Evolutionary conservation across 2,113 vertebrate species (phyloP).

Genomic region (Caloenas nicobarica): DNA sequence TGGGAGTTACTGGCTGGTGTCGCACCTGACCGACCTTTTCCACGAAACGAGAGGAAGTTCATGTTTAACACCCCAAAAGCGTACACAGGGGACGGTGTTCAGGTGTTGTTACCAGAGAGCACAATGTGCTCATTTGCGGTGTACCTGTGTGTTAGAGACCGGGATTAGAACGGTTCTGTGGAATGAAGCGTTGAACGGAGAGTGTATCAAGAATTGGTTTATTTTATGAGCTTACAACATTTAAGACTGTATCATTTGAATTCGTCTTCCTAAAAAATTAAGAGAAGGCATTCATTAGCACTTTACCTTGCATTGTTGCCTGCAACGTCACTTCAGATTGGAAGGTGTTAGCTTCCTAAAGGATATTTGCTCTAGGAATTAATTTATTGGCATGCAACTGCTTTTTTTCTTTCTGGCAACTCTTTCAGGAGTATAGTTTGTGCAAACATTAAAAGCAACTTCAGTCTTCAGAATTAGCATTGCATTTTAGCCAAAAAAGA

Average conservation of each 20-base stretch:
- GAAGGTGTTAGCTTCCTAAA: background rate
- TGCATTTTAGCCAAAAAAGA: background rate
- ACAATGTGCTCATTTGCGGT: fast-evolving
- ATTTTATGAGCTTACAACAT: background rate
- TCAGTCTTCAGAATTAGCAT: background rate
- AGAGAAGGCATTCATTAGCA: background rate
- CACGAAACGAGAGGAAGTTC: fast-evolving
- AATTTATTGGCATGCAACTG: too few relatives aligned
- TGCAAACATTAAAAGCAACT: background rate
- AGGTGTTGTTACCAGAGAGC: too few relatives aligned
- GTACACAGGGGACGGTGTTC: fast-evolving
- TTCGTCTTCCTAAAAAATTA: background rate
- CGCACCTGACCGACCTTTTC: fast-evolving
- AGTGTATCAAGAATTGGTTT: background rate
- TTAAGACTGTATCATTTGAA: fast-evolving
- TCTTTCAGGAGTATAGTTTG: background rate
- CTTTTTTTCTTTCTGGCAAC: background rate
- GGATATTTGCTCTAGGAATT: background rate
- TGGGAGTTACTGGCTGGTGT: fast-evolving
- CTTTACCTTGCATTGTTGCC: fast-evolving
- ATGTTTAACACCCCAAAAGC: fast-evolving
- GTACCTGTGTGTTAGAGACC: fast-evolving
- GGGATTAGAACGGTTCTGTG: background rate
- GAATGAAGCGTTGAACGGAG: too few relatives aligned
- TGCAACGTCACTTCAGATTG: fast-evolving